A percentile compares a stretch with the other conserved stretches of the same genome.
Conservation (phyloP, 2,888 invertebrate species). For the Maniola hyperantus region DNA sequence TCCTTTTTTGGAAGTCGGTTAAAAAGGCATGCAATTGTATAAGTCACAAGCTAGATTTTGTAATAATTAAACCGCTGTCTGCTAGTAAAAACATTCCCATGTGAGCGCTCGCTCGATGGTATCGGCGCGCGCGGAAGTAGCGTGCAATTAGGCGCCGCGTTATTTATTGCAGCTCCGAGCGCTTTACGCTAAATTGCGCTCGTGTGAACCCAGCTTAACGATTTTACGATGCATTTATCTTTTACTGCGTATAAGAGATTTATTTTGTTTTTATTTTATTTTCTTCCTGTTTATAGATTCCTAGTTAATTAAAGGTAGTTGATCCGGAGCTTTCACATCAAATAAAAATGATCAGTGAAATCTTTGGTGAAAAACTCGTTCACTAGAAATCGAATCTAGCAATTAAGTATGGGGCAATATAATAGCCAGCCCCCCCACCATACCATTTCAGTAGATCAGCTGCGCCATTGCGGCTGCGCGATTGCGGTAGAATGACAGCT, state of each 20-base stretch:
- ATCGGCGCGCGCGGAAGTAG: slow-evolving; percentile 48
- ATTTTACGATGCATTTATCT: slow-evolving; percentile 35
- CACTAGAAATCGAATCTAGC: no score
- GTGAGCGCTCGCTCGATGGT: slow-evolving; percentile 35
- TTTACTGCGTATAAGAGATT: slow-evolving; percentile 12
- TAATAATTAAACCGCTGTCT: no score
- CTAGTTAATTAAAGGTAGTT: not conserved
- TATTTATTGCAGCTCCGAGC: slow-evolving; percentile 49
- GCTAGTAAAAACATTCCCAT: slow-evolving; percentile 13
- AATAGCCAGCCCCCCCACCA: no score
- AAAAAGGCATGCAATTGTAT: no score
- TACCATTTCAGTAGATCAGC: no score
- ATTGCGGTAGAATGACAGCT: no score
- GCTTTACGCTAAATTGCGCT: slow-evolving; percentile 34
- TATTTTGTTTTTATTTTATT: not conserved
- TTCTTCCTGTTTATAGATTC: not conserved
- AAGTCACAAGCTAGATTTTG: not conserved
- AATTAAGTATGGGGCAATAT: no score
- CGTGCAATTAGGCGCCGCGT: slow-evolving; percentile 50
- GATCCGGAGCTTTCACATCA: not conserved
- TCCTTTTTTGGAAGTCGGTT: no score
- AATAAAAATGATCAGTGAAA: not conserved
- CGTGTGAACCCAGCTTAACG: slow-evolving; percentile 38
- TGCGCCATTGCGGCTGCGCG: no score
- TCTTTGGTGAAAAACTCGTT: no score